These are phyloP conservation scores for Phalacrocorax brasilianus DNA, from an alignment of 2,113 vertebrate species.

Conservation along the genomic window DNA sequence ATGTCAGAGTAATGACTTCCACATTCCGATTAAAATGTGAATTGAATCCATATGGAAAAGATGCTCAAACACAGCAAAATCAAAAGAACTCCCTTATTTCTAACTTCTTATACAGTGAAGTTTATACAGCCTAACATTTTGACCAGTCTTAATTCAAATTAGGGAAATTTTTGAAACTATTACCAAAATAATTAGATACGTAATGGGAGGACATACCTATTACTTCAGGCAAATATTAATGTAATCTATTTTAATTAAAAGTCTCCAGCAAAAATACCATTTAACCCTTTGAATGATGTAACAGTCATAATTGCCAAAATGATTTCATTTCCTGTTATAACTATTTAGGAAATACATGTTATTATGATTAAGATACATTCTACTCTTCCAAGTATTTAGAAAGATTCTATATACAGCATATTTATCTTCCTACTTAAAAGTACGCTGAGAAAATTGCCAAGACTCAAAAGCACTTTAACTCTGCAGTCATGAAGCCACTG, in stretches of 20 bases:
- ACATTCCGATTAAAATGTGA: constrained; percentile 85
- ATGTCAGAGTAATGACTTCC: constrained; percentile 89
- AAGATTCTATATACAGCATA: not conserved
- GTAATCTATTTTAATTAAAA: constrained; percentile 9
- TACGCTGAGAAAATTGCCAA: not conserved
- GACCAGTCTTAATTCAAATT: not conserved
- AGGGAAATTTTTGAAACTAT: not conserved
- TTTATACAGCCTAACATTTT: constrained; percentile 2
- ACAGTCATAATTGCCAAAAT: not conserved
- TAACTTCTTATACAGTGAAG: constrained; percentile 1
- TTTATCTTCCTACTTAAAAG: not conserved
- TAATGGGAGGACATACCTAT: not conserved
- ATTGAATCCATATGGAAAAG: constrained; percentile 89
- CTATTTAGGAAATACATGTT: not conserved
- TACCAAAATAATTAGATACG: not conserved
- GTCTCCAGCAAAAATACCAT: not conserved
- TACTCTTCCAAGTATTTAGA: not conserved
- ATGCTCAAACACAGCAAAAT: constrained; percentile 44
- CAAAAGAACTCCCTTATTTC: constrained; percentile 40
- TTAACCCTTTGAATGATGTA: not conserved
- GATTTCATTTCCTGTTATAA: not conserved
- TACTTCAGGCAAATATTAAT: not conserved
- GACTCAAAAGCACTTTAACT: not conserved
- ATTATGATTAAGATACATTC: not conserved
- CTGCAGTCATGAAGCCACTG: not conserved